Conservation (phyloP, 23 tunicate genomes). For the Styela clava region DNA sequence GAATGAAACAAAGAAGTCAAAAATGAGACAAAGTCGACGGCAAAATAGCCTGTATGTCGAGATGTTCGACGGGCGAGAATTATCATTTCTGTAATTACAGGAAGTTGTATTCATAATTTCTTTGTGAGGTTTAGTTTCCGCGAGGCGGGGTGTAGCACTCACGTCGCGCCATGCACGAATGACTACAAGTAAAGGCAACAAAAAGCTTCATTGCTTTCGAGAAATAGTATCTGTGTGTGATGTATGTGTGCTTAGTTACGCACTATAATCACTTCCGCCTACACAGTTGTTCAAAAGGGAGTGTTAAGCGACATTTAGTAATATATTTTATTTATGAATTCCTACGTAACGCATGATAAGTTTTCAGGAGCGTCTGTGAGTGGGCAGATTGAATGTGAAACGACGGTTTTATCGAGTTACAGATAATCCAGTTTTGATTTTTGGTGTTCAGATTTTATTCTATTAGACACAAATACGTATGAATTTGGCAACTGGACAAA, state of each 20-base stretch:
- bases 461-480: background rate
- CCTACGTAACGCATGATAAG: too few species aligned
- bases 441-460: background rate
- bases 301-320: background rate
- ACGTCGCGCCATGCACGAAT: background rate
- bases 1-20: background rate
- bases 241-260: conserved; percentile 10
- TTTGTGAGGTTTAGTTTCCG: background rate
- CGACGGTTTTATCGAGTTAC: too few species aligned
- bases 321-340: background rate
- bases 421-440: too few species aligned
- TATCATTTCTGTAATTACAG: background rate
- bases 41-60: background rate
- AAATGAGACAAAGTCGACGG: background rate
- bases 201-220: background rate
- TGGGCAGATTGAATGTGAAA: too few species aligned
- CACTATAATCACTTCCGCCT: conserved; percentile 27
- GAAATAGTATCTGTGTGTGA: background rate
- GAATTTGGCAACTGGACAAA: background rate
- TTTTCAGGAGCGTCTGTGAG: too few species aligned
- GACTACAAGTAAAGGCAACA: background rate
- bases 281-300: conserved; percentile 11
- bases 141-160: background rate
- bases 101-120: background rate
- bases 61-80: background rate